phyloP scores from a whole-genome alignment of 1,140 invertebrate genomes.

The Euschistus heros region DNA sequence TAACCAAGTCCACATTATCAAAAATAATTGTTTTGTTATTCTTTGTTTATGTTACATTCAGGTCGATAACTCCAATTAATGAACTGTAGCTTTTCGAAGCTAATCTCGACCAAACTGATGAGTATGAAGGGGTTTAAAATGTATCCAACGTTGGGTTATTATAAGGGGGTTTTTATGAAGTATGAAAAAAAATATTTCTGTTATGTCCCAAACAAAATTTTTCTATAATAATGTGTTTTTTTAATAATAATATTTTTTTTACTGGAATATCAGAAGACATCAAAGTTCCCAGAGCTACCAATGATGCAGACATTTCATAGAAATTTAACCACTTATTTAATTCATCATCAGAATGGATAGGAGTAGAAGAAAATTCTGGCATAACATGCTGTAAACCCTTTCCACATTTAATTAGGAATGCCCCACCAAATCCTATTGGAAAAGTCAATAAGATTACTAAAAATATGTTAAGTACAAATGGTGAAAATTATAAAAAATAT shows the following conservation, averaged over 20 bases:
- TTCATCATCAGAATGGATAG: conserved; percentile 57
- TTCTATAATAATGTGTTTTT: neutral
- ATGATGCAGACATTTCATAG: conserved; percentile 76
- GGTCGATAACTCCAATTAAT: too few species aligned
- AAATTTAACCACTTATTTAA: conserved; percentile 85
- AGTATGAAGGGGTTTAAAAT: conserved; percentile 61
- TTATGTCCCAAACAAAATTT: too few species aligned
- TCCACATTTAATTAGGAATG: conserved; percentile 71
- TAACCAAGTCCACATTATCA: too few species aligned
- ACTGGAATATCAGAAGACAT: conserved; percentile 71
- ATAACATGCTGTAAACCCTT: conserved; percentile 85
- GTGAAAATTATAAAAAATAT: neutral
- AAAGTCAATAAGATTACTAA: conserved; percentile 6
- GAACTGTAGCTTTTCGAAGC: too few species aligned
- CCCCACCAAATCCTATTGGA: conserved; percentile 66
- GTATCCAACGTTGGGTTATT: conserved; percentile 58
- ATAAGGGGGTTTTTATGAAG: conserved; percentile 61
- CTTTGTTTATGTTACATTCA: too few species aligned
- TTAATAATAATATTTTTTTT: conserved; percentile 34
- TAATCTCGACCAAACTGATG: conserved; percentile 47
- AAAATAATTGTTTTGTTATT: too few species aligned
- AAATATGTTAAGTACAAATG: neutral
- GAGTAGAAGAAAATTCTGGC: conserved; percentile 74
- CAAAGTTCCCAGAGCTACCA: conserved; percentile 77
- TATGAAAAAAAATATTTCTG: conserved; percentile 43